A percentile compares a stretch with the other conserved stretches of the same genome.
Evolutionary conservation across 2,888 invertebrate species (phyloP).

Genomic region (Cephus runcator): DNA sequence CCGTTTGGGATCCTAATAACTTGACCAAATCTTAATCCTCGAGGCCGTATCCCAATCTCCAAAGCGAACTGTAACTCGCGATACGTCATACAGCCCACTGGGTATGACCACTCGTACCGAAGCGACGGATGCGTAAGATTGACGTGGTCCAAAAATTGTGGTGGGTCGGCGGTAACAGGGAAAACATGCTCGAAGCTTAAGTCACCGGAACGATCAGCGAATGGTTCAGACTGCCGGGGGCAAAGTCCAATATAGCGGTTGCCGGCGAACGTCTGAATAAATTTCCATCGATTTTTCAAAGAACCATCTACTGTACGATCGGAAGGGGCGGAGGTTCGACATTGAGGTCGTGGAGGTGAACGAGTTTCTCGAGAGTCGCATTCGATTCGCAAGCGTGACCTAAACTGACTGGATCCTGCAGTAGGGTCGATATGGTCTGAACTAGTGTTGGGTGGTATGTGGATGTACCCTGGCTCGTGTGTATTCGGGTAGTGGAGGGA

Average conservation of each 20-base stretch:
- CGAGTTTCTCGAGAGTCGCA: background rate
- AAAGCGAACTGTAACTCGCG: background rate
- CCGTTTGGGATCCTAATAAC: background rate
- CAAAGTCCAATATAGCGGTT: background rate
- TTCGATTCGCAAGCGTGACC: background rate
- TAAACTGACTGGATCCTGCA: background rate
- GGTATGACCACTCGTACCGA: too few species aligned
- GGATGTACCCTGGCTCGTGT: background rate
- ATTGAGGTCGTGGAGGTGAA: background rate
- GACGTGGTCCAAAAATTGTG: background rate
- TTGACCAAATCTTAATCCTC: background rate
- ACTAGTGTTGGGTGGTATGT: background rate
- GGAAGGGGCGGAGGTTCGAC: background rate
- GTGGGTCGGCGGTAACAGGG: background rate
- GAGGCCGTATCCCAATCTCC: background rate
- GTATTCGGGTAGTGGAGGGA: background rate
- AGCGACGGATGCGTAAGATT: background rate
- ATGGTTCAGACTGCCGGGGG: background rate
- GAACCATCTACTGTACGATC: background rate
- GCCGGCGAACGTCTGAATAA: background rate
- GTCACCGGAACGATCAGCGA: background rate
- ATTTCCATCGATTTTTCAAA: slow-evolving; percentile 4
- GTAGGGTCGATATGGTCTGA: background rate
- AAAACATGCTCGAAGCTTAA: background rate
- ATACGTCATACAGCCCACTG: background rate